These are phyloP conservation scores for Centrocercus urophasianus DNA, from an alignment of 2,113 vertebrate species.

Conservation along the genomic window DNA sequence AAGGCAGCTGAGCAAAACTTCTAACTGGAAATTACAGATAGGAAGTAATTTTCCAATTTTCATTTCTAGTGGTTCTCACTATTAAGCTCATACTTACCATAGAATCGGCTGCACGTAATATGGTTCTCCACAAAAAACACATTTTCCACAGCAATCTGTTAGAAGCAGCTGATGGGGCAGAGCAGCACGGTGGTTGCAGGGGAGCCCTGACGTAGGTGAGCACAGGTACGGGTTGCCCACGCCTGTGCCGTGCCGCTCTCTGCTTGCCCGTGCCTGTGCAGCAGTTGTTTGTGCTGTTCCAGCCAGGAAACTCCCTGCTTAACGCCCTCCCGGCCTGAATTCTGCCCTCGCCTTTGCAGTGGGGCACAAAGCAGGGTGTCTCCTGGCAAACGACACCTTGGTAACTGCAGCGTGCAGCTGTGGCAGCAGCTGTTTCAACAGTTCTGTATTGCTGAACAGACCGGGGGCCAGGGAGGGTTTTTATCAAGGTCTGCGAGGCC, in stretches of 20 bases:
- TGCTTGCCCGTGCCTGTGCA: background rate
- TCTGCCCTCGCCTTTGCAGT: accelerated
- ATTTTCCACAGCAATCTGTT: background rate
- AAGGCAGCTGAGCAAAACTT: background rate
- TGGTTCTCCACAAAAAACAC: background rate
- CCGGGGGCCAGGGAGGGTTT: background rate
- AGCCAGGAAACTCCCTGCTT: background rate
- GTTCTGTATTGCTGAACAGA: background rate
- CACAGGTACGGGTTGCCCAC: accelerated
- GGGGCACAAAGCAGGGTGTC: accelerated
- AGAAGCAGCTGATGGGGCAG: background rate
- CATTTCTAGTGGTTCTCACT: background rate
- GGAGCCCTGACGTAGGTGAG: background rate
- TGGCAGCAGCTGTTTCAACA: conserved; percentile 51
- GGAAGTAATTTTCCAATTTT: background rate
- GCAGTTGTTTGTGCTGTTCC: background rate
- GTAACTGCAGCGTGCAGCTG: background rate
- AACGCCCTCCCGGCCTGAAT: background rate
- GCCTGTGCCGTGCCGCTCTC: background rate
- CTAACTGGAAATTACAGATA: background rate
- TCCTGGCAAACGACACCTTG: background rate
- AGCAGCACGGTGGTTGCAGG: accelerated
- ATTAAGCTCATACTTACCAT: background rate
- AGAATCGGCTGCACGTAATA: background rate
- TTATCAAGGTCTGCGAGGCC: conserved; percentile 21